phyloP scores from a whole-genome alignment of 2,113 vertebrate genomes.

The Pholis gunnellus region DNA sequence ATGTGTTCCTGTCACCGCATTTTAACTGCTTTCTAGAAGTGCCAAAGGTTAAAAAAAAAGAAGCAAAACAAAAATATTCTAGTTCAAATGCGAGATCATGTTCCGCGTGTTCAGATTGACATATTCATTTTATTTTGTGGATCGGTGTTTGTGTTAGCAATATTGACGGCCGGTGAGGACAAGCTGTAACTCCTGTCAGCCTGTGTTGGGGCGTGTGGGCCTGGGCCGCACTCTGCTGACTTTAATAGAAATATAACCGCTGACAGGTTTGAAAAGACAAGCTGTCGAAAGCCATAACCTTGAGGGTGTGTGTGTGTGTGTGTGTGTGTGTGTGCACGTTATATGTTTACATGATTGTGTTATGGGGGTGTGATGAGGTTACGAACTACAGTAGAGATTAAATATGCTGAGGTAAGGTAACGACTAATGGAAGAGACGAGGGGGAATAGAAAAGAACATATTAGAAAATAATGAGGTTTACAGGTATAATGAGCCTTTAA shows the following conservation, averaged over 20 bases:
- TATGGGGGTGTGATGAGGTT: slow-evolving; percentile 51
- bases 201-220: slow-evolving; percentile 32
- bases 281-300: slow-evolving; percentile 79
- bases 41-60: background rate
- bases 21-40: background rate
- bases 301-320: slow-evolving; percentile 66
- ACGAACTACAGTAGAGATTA: slow-evolving; percentile 23
- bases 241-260: slow-evolving; percentile 80
- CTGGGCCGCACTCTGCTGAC: slow-evolving; percentile 62
- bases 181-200: slow-evolving; percentile 72
- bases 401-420: slow-evolving; percentile 57
- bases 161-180: slow-evolving; percentile 36
- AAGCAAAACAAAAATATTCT: background rate
- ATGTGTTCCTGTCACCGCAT: background rate
- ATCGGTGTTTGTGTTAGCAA: slow-evolving; percentile 47
- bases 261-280: slow-evolving; percentile 83
- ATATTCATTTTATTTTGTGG: slow-evolving; percentile 24
- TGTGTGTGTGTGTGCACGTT: slow-evolving; percentile 17
- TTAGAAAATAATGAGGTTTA: slow-evolving; percentile 1
- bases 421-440: background rate
- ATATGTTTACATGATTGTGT: slow-evolving; percentile 52
- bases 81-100: slow-evolving; percentile 24
- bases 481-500: slow-evolving; percentile 18
- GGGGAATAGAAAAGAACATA: background rate
- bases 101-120: slow-evolving; percentile 22